Percentiles rank a stretch among this genome's conserved stretches.
phyloP scores from a whole-genome alignment of 2,888 invertebrate genomes.

The Maniola hyperantus region DNA sequence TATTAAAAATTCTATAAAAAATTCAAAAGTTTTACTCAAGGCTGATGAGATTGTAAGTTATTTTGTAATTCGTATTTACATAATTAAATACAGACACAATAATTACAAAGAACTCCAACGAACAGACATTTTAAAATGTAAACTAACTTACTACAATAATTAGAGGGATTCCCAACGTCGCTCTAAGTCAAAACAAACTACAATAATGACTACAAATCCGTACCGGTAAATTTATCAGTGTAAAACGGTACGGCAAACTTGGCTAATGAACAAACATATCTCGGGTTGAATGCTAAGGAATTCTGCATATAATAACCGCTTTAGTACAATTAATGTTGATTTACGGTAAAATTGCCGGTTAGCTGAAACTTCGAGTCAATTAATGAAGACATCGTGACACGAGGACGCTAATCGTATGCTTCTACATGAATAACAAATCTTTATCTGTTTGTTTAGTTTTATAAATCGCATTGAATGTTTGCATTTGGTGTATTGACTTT shows the following conservation, averaged over 20 bases:
- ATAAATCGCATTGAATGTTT: background rate
- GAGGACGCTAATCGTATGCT: conserved; percentile 27
- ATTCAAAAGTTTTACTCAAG: too few species aligned
- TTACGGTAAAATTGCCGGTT: conserved; percentile 24
- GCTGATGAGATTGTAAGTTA: background rate
- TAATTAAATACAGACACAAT: background rate
- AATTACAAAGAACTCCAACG: background rate
- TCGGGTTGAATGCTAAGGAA: conserved; percentile 10
- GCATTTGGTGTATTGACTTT: conserved; percentile 1
- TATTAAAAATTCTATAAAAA: background rate
- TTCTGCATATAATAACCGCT: conserved; percentile 30
- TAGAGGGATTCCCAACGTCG: background rate
- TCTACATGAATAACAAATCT: conserved; percentile 29
- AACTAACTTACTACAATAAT: background rate
- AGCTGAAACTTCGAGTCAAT: conserved; percentile 33
- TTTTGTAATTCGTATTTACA: background rate
- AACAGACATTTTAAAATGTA: background rate
- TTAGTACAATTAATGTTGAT: conserved; percentile 27
- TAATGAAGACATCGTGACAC: conserved; percentile 36
- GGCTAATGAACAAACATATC: conserved; percentile 35
- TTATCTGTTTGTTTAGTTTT: conserved; percentile 14
- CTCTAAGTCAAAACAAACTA: conserved; percentile 17
- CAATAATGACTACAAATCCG: conserved; percentile 9
- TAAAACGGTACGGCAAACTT: conserved; percentile 26
- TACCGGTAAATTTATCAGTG: conserved; percentile 28